Evolutionary conservation across 2,888 invertebrate species (phyloP).

Genomic region (Ornithoptera alexandrae): DNA sequence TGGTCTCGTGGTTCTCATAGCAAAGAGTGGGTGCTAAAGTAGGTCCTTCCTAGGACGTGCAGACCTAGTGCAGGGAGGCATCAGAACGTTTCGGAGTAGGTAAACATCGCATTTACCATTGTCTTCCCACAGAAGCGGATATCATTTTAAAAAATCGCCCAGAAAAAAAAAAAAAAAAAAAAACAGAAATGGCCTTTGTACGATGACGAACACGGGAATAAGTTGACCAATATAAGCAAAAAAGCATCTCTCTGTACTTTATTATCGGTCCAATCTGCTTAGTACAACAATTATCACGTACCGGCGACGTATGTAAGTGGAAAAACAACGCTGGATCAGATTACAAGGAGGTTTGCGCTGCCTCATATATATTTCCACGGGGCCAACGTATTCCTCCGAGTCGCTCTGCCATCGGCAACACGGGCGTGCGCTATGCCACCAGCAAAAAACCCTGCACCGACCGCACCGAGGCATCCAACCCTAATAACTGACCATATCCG

Average conservation of each 20-base stretch:
- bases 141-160: too few relatives aligned
- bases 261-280: slow-evolving; percentile 1
- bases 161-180: too few relatives aligned
- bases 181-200: too few relatives aligned
- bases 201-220: background rate
- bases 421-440: slow-evolving; percentile 41
- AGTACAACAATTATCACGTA: slow-evolving; percentile 28
- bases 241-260: background rate
- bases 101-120: too few relatives aligned
- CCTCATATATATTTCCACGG: slow-evolving; percentile 22
- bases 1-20: too few relatives aligned
- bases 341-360: slow-evolving; percentile 10
- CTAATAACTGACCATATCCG: slow-evolving; percentile 70
- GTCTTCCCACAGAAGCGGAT: too few relatives aligned
- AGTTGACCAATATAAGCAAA: background rate
- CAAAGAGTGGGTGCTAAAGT: too few relatives aligned
- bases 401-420: slow-evolving; percentile 36
- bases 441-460: slow-evolving; percentile 46
- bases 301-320: slow-evolving; percentile 13
- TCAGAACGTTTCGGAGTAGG: too few relatives aligned
- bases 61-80: too few relatives aligned
- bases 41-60: too few relatives aligned
- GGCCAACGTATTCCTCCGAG: slow-evolving; percentile 9
- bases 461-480: slow-evolving; percentile 55
- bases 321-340: slow-evolving; percentile 22